phyloP scores from a whole-genome alignment of 2,113 vertebrate species.

The Protomyctophum bolini region DNA sequence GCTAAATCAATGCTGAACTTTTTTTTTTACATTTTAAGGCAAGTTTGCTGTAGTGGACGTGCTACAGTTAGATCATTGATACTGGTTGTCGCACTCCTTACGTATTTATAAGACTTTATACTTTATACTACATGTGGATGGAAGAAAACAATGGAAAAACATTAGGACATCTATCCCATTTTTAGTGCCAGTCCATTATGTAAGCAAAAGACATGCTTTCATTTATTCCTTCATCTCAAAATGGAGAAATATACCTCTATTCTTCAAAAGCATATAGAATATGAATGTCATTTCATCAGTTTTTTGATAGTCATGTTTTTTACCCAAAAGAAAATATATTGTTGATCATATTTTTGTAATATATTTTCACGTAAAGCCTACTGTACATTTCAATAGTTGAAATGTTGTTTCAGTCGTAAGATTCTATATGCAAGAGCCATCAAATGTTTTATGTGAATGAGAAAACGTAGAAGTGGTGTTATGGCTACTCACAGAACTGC shows the following conservation, averaged over 20 bases:
- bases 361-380: conserved; percentile 54
- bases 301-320: conserved; percentile 11
- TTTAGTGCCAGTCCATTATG: background rate
- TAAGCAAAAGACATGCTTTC: background rate
- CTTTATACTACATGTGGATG: too few species aligned
- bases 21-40: too few species aligned
- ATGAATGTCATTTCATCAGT: conserved; percentile 7
- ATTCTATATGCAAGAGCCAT: conserved; percentile 69
- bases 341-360: conserved; percentile 42
- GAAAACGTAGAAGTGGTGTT: conserved; percentile 11
- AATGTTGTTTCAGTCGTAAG: conserved; percentile 40
- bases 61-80: too few species aligned
- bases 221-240: conserved; percentile 12
- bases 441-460: conserved; percentile 35
- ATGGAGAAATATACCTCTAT: conserved; percentile 51
- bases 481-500: background rate
- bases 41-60: too few species aligned
- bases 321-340: conserved; percentile 30
- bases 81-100: too few species aligned
- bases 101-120: too few species aligned
- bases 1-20: too few species aligned
- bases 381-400: conserved; percentile 49
- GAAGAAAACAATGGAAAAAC: too few species aligned
- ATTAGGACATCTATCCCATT: background rate
- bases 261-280: conserved; percentile 66